Evolutionary conservation across 1,140 invertebrate genomes (phyloP), one percentile per base, ranked within the genome.

Genomic region (Brachionus sp.): DNA sequence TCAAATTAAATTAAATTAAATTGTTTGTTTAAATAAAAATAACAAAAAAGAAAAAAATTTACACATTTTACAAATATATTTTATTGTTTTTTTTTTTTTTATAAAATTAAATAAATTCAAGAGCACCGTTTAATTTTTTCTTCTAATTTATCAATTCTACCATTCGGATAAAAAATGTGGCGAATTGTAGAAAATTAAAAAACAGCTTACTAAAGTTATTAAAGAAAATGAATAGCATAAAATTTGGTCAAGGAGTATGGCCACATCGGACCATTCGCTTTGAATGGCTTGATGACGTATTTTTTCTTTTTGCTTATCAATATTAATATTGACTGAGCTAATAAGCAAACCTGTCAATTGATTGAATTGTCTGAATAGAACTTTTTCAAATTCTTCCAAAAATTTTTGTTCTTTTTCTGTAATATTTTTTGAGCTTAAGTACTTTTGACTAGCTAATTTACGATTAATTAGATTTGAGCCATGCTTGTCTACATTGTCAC

Each of bases 181-280:
- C 29, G 77, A 80, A 80, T 80, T 80, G 16, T 62, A 23, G 29
- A 80, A 80, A 2, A 80, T 80, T 23, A 80, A 25, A 23, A 80
- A 80, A 44, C 77, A 80, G 42, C 50, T 80, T 2, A 42, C 29
- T 62, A 80, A 23, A 33, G 77, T 80, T 6, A 80, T 35, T 10
- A 80, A 42, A 23, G 5, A 35, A 80, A 80, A 80, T 19, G 57
- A 33, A 25, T 80, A 80, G 37, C 77, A 80, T 37, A 80, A 16
- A 80, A 80, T 42, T 12, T 80, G 77, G 57, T 80, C 77, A 5
- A 37, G 29, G 10, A 80, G 39, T 4, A 80, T 29, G 5, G 77
- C 77, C 2, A 80, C 50, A 80, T 80, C 77, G 10, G 77, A 62
- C 77, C 77, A 80, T 66, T 80, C 77, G n/a, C 16, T 66, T 80